Percentiles rank a stretch among this genome's conserved stretches.
These are phyloP conservation scores for Fopius arisanus DNA, from an alignment of 1,140 invertebrate genomes.

Conservation along the genomic window DNA sequence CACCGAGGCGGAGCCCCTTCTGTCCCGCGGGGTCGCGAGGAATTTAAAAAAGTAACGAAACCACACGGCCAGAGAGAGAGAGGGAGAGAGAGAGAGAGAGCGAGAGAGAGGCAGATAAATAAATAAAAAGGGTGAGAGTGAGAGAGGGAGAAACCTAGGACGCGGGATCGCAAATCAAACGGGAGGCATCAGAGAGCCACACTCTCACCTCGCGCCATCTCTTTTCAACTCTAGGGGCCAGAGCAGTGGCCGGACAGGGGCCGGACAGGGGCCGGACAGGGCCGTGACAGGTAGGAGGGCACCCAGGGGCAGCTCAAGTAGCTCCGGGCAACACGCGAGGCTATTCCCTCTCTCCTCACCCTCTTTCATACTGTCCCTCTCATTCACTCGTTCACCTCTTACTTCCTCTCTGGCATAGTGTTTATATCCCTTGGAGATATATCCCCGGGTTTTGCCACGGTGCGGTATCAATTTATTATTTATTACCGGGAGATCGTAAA, in stretches of 20 bases:
- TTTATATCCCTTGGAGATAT: conserved; percentile 31
- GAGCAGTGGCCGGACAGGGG: not conserved
- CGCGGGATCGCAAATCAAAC: conserved; percentile 45
- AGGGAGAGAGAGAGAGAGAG: not conserved
- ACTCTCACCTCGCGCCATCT: conserved; percentile 28
- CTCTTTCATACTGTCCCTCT: conserved; percentile 26
- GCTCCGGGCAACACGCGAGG: conserved; percentile 54
- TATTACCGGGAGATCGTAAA: conserved; percentile 33
- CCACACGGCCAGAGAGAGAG: conserved; percentile 9
- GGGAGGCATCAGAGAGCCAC: conserved; percentile 23
- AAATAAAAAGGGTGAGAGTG: not conserved
- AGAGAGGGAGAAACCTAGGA: not conserved
- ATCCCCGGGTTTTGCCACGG: conserved; percentile 23
- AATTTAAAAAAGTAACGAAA: conserved; percentile 45
- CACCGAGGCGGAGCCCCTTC: conserved; percentile 13
- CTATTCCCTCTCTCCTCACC: conserved; percentile 33
- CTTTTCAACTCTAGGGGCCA: conserved; percentile 19
- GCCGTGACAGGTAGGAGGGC: conserved; percentile 49
- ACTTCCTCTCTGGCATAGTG: conserved; percentile 20
- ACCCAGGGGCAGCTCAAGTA: conserved; percentile 50
- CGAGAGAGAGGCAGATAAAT: not conserved
- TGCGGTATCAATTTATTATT: conserved; percentile 34
- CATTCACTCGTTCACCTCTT: conserved; percentile 23
- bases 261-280: conserved; percentile 32
- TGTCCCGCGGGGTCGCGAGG: conserved; percentile 35